Evolutionary conservation across 2,888 invertebrate genomes (phyloP), one percentile per base, ranked within the genome.

Genomic region (Agonopterix alstromeriana): DNA sequence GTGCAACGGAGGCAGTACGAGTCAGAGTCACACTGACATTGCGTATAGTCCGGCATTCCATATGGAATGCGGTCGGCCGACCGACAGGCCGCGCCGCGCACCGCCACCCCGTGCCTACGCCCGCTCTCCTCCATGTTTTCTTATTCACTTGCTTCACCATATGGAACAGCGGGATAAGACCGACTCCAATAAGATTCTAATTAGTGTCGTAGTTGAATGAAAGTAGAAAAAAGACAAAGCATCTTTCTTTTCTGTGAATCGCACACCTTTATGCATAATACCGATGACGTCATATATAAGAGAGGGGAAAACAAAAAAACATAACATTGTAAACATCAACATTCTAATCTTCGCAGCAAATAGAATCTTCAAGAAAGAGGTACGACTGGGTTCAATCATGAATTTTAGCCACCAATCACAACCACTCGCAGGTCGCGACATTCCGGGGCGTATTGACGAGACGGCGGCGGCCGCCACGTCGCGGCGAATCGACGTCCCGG

Each of bases 41-140:
- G 87, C 84, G 74, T 86, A 77, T 76, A 80, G 80, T 84, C 86
- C 82, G 83, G 82, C 82, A 87, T 83, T 79, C 80, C 84, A 76
- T 77, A 80, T 77, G 87, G 87, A 88, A 88, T 87, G 88, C 85
- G 86, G 87, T 83, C 87, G 86, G 70, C 61, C 71, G 73, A 72
- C 84, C 82, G 73, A 70, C 70, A 68, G 73, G 70, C 69, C 73
- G 67, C 69, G 70, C 57, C 73, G 70, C 73, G 77, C 75, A 27
- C 5, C 27, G 27, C 27, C 27, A 27, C 63, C 67, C 67, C 66
- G 62, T 65, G 60, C 60, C 66, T 58, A 61, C 63, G 63, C 65
- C 71, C 80, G 70, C 79, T 80, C 76, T 71, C 82, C 78, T 77
- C 78, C 79, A 75, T 81, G 73, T 82, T 81, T 86, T 83, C 83